phyloP scores from a whole-genome alignment of 1,140 invertebrate species.

The Myzus persicae region DNA sequence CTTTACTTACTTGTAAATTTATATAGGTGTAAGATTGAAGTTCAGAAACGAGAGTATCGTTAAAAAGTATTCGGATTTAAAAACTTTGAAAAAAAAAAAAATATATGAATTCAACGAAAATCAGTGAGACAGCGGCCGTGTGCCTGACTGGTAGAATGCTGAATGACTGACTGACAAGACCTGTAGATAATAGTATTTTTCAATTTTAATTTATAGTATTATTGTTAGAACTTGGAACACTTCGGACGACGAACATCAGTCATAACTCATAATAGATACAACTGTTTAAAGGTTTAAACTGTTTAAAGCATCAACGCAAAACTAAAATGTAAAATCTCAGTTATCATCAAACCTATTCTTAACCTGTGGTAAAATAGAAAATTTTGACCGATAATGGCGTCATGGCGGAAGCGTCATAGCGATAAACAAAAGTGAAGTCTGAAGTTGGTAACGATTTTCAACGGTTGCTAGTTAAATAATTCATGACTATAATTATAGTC shows the following conservation, averaged over 20 bases:
- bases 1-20: neutral
- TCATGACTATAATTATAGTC: too few species aligned
- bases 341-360: too few species aligned
- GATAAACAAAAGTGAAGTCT: neutral
- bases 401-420: neutral
- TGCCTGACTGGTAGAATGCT: neutral
- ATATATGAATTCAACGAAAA: neutral
- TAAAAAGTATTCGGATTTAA: neutral
- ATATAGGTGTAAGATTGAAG: neutral
- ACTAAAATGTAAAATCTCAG: too few species aligned
- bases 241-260: neutral
- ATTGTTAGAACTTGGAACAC: neutral
- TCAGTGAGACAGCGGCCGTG: too few species aligned
- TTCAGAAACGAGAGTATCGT: too few species aligned
- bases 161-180: neutral
- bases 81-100: neutral
- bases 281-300: too few species aligned
- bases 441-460: neutral
- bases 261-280: too few species aligned
- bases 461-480: too few species aligned
- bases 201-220: neutral
- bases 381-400: neutral
- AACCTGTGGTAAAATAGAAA: neutral
- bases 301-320: too few species aligned
- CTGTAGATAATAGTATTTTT: too few species aligned